Conservation (phyloP, 2,888 invertebrate genomes). For the Pristionchus japonicus region DNA sequence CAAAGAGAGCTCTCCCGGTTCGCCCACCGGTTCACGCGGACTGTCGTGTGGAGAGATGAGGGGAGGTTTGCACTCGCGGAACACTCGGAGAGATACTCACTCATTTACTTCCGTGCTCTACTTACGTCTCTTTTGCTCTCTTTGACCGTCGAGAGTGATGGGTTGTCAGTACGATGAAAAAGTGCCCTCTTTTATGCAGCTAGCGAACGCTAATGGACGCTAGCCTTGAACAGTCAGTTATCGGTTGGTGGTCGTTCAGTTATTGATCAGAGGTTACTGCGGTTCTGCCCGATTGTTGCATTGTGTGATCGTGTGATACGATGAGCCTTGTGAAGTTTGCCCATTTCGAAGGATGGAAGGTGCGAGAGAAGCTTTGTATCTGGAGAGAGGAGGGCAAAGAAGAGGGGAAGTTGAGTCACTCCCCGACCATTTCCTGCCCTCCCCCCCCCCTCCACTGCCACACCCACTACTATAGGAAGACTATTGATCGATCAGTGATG, state of each 20-base stretch:
- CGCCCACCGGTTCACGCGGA: neutral
- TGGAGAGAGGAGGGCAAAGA: neutral
- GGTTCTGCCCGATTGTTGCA: neutral
- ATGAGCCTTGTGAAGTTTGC: neutral
- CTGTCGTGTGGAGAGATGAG: neutral
- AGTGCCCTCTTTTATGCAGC: neutral
- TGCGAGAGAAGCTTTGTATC: slow-evolving; percentile 22
- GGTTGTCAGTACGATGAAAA: neutral
- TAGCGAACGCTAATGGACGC: neutral
- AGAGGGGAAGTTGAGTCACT: neutral
- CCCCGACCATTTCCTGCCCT: neutral
- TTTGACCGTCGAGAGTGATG: neutral
- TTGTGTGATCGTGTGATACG: neutral
- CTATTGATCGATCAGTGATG: neutral
- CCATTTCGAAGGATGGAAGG: neutral
- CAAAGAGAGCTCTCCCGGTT: neutral
- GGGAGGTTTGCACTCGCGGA: neutral
- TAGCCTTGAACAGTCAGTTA: neutral
- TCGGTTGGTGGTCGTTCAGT: neutral
- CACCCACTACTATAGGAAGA: slow-evolving; percentile 7
- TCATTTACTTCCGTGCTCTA: neutral
- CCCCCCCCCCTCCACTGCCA: neutral
- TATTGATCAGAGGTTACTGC: neutral
- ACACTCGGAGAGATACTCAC: neutral
- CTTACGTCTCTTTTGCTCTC: neutral